Evolutionary conservation across 2,797 vertebrate species (phyloP).

Genomic region (Oryzias sinensis): DNA sequence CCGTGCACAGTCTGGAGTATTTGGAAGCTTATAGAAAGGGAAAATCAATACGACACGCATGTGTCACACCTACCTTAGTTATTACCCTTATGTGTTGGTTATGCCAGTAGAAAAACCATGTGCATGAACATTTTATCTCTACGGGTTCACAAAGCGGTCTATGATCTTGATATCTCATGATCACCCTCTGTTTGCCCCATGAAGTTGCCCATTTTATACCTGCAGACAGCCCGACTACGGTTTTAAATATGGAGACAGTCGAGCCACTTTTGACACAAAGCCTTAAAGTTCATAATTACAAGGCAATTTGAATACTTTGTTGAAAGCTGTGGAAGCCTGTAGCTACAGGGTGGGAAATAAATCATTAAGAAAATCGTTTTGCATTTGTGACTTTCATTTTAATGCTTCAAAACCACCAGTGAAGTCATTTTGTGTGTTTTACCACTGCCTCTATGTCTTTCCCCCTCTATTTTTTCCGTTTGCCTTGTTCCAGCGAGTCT

Average conservation of each 20-base stretch:
- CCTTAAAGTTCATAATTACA: not conserved
- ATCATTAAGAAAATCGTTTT: constrained; percentile 2
- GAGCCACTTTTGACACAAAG: not conserved
- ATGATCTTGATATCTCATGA: too few species aligned
- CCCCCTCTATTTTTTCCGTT: constrained; percentile 14
- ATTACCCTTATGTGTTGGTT: too few species aligned
- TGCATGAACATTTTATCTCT: too few species aligned
- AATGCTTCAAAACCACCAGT: not conserved
- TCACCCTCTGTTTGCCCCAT: too few species aligned
- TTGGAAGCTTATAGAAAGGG: too few species aligned
- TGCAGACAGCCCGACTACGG: too few species aligned
- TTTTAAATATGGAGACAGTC: not conserved
- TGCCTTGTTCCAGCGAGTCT: constrained; percentile 34
- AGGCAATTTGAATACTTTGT: constrained; percentile 4
- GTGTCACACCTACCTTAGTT: too few species aligned
- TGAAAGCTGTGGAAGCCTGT: constrained; percentile 7
- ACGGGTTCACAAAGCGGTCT: too few species aligned
- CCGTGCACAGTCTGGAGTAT: too few species aligned
- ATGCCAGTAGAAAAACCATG: too few species aligned
- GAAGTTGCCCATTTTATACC: too few species aligned
- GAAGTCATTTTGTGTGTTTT: constrained; percentile 10
- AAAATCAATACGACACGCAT: too few species aligned
- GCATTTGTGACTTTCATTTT: not conserved
- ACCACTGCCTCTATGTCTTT: constrained; percentile 2
- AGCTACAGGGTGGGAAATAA: constrained; percentile 14